Base-by-base conservation (phyloP, 2,888 invertebrate species). In the Agrochola macilenta region DNA sequence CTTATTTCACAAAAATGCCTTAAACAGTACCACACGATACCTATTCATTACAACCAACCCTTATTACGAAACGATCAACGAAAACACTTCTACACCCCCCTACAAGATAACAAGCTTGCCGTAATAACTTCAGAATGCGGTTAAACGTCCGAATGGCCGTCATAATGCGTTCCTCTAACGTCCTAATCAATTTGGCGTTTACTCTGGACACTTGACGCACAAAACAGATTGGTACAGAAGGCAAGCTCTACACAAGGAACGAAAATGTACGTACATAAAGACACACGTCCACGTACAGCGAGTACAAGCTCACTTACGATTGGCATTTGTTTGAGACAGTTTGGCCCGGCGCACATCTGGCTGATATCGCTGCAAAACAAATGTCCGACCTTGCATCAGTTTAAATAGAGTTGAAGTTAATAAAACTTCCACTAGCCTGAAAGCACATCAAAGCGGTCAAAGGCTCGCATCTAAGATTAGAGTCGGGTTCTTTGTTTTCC, bases 151-250 rank as follows among this genome's bases (percentile, higher is more conserved):
- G 49, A 76, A 78, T 66, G 71, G 46, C 69, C 61, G 26, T 58
- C 83, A 80, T 85, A 78, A 82, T 71, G 64, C 68, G 66, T 69
- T 74, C 39, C 63, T 73, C 49, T 74, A 81, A 81, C 80, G 76
- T 84, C 63, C 66, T 83, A 82, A 88, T 88, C 82, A 86, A 88
- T 88, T 80, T 78, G 80, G 75, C 74, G 78, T 81, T 75, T 46
- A 52, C 73, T 80, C 63, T 46, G 74, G 76, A 61, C 57, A 66
- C 49, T 74, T 85, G 83, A 39, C 11, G 17, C n/a, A 57, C 12
- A 8, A 11, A 54, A 70, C 26, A 49, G 11, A 46, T 26, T 8
- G 1, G 17, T 8, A 2, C 30, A 78, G 71, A 79, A 78, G 49
- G 39, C 5, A 35, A 69, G 23, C 11, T 30, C 1, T 12, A 49